Conservation (phyloP, 2,797 vertebrate genomes). For the Gymnoscopelus microlampas region DNA sequence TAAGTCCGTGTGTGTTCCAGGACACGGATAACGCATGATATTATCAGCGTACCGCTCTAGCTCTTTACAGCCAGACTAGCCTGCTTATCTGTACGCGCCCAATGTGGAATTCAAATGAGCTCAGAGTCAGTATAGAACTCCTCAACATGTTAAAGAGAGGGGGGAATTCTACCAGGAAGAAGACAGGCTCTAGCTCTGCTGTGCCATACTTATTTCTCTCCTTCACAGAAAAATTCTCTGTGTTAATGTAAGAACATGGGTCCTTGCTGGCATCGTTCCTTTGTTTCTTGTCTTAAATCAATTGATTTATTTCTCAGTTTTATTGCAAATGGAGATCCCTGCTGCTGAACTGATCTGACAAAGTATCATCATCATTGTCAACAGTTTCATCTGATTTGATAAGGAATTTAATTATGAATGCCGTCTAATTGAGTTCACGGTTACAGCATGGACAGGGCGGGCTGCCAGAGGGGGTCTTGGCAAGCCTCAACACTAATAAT, state of each 20-base stretch:
- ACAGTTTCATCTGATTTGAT: neutral
- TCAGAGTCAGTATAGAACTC: neutral
- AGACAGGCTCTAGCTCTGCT: neutral
- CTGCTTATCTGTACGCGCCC: neutral
- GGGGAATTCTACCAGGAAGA: neutral
- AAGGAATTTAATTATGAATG: conserved; percentile 2
- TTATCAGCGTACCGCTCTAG: neutral
- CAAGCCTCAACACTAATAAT: neutral
- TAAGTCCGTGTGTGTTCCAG: neutral
- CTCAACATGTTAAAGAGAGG: neutral
- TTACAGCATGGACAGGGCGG: neutral
- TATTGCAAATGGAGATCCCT: neutral
- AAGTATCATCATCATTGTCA: neutral
- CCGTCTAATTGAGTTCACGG: conserved; percentile 7
- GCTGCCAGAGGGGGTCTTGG: neutral
- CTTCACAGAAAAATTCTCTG: too few relatives aligned
- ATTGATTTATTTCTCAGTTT: neutral
- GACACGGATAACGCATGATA: conserved; percentile 2
- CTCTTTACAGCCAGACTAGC: conserved; percentile 2
- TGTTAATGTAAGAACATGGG: neutral
- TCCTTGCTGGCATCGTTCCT: too few relatives aligned
- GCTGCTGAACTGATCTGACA: neutral
- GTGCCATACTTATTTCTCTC: too few relatives aligned
- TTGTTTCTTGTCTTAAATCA: neutral
- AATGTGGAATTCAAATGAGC: neutral